Evolutionary conservation across 2,797 vertebrate species (phyloP).

Genomic region (Leptodactylus fallax): DNA sequence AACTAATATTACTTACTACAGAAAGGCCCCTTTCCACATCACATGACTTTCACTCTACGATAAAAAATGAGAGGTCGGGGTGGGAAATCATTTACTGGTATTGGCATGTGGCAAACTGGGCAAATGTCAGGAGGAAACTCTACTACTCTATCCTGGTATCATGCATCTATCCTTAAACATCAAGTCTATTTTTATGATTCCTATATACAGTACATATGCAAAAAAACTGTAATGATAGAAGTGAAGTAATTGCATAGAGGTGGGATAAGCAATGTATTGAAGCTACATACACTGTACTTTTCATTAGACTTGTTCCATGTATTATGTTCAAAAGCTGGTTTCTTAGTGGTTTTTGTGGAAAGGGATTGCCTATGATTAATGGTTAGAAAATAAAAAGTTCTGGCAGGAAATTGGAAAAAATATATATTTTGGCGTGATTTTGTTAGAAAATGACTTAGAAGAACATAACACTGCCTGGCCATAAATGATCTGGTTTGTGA

Average conservation of each 20-base stretch:
- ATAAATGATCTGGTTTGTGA: conserved; percentile 29
- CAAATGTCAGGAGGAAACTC: not conserved
- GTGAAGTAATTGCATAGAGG: not conserved
- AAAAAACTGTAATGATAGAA: not conserved
- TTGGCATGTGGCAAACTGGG: too few relatives aligned
- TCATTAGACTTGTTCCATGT: conserved; percentile 28
- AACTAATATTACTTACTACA: too few relatives aligned
- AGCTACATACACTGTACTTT: not conserved
- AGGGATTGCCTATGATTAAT: conserved; percentile 34
- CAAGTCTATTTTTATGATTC: not conserved
- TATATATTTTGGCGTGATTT: conserved; percentile 6
- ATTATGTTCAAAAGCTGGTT: not conserved
- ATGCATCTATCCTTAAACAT: not conserved
- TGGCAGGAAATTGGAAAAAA: conserved; percentile 26
- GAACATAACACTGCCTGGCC: conserved; percentile 37
- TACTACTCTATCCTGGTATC: not conserved
- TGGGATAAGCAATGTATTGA: not conserved
- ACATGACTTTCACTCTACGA: too few relatives aligned
- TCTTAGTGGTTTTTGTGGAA: conserved; percentile 27
- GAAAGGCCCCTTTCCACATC: too few relatives aligned
- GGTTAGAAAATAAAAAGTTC: conserved; percentile 6
- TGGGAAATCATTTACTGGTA: too few relatives aligned
- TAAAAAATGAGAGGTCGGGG: too few relatives aligned
- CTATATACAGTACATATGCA: not conserved
- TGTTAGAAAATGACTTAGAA: conserved; percentile 6